Evolutionary conservation across 2,888 invertebrate species (phyloP), one percentile per base, ranked within the genome.

Genomic region (Coleophora flavipennella): DNA sequence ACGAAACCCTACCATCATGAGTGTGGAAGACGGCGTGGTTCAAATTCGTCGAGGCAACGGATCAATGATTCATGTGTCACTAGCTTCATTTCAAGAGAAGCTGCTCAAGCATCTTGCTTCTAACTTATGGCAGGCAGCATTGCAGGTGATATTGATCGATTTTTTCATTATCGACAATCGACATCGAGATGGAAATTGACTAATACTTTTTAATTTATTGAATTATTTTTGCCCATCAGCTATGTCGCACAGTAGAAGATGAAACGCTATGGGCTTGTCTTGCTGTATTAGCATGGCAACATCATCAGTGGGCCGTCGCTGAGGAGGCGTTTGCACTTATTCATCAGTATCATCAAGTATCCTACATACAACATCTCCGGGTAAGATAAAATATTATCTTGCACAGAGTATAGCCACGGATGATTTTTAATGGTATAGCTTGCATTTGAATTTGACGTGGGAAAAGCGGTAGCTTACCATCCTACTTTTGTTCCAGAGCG

Each of bases 211-310:
- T n/a, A n/a, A n/a, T 20, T 4, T 20, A 20, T 20, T 4, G 3
- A 6, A 20, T 4, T 6, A 20, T 20, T 20, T 29, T 29, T 29
- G n/a, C 10, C 10, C 25, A 8, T 10, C 45, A 85, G 85, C 64
- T 85, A 1, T 85, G 85, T 48, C 75, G 85, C 3, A 80, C 81
- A 2, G 80, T 85, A 1, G 84, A 85, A 62, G 83, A 85, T 43
- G 79, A 80, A 45, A 89, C 89, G n/a, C 78, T 97, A 11, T 99
- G 99, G 99, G 94, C 97, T 0, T 95, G 95, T 50, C 84, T 99
- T 51, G 99, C 98, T 0, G 95, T 96, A 0, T 86, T 97, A 67
- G 92, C 99, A 1, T 93, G 94, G 41, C 92, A 94, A 50, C 90
- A 92, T 45, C 92, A 92, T 64, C 93, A 97, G 57, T 74, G 97